Base-by-base conservation (phyloP, 1,140 invertebrate genomes). In the Drosophila persimilis region DNA sequence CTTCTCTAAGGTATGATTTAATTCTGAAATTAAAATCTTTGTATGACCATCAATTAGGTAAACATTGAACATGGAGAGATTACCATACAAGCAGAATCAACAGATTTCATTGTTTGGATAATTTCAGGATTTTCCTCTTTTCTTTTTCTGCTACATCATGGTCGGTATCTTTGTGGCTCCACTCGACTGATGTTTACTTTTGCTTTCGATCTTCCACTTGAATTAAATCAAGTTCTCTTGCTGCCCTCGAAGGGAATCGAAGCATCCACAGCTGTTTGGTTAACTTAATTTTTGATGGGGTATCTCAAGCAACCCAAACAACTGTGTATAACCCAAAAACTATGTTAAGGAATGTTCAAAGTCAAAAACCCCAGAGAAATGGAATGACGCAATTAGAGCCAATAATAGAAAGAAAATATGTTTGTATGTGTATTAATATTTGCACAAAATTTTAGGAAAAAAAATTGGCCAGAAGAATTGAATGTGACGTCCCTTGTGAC, bases 151-250 rank as follows among this genome's bases (percentile, higher is more conserved):
- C 75, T 54, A 52, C 43, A 78, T 81, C 79, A 83, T 70, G 83
- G 79, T 83, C 79, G 79, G 79, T 74, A 70, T 81, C 79, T 83
- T 83, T 81, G 54, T 64, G 63, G 43, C 46, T 51, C 74, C 70
- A 63, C 55, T 73, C 70, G 47, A 66, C 41, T 56, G 48, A 46
- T 81, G 78, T 81, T 66, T 65, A 72, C 73, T 65, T 60, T 75
- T 71, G 57, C 61, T 80, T 76, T 76, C 66, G 62, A 65, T 73
- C 56, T 73, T 81, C 58, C 59, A 73, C 54, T 59, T 62, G 67
- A 51, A 61, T 72, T 63, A 57, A 70, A 69, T 64, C 64, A 8
- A 70, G 26, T 52, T 69, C 64, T 54, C 55, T 67, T 61, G 71
- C 77, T 60, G 31, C 50, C 47, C 15, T 58, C 26, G 44, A 60